Evolutionary conservation across 37 sponge, comb jelly and placozoan genomes (phyloP), one percentile per base, ranked within the genome.

Genomic region (Cliona cf. orientalis): DNA sequence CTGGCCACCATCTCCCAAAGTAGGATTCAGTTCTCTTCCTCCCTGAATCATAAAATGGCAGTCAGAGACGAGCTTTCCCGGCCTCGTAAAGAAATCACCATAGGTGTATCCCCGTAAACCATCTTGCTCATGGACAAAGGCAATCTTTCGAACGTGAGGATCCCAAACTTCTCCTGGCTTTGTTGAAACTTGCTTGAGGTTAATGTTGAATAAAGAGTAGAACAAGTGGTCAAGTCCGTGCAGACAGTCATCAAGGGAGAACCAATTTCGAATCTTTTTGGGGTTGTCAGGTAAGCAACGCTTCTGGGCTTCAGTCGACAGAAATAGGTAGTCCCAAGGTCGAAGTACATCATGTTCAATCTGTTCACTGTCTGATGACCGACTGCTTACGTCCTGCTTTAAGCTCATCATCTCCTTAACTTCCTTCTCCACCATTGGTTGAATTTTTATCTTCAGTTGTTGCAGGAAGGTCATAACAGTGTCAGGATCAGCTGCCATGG

Each of bases 41-140:
- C 95, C 93, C 38, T 80, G 93, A 12, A 97, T 90, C 19, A 89
- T 92, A 46, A 91, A 91, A 41, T 95, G 95, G 58, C 98, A 91
- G 28, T 95, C 90, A 17, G 76, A 62, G 5, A 62, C 80, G 3
- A 29, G 35, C 66, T 97, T 92, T 26, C 57, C 61, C 0, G n/a
- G 26, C 33, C 95, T 57, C 5, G 74, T 35, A 22, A 86, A 79
- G 23, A 95, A 66, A 70, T 97, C 98, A 21, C 74, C 65, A 42
- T 95, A 90, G 1, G 92, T 72, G 46, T 76, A 69, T 5, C 98
- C 98, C 2, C 92, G 71, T 11, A 87, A 46, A 7, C 86, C 89
- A 0, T 75, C 87, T 22, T 31, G 53, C 34, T 83, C 87, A 70
- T 91, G 65, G 25, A 78, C 46, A 39, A 97, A 85, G 0, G 83